phyloP scores from a whole-genome alignment of 2,797 vertebrate species.

The Petrocephalus schoutedeni region DNA sequence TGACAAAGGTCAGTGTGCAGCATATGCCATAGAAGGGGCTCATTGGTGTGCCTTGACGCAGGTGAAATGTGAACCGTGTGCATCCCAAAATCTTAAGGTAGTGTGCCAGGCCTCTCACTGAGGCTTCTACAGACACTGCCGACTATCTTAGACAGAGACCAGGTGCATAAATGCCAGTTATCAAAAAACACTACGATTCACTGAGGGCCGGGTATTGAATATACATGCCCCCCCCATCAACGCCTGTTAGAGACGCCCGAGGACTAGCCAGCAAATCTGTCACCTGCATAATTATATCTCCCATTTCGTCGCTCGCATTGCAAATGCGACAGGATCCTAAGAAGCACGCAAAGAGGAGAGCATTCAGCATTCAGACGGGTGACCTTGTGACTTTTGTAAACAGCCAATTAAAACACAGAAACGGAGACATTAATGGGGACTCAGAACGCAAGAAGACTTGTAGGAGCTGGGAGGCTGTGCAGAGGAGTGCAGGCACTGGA shows the following conservation, averaged over 20 bases:
- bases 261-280: background rate
- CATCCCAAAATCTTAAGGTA: background rate
- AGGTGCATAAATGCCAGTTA: background rate
- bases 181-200: background rate
- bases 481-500: background rate
- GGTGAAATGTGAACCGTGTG: background rate
- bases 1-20: constrained; percentile 57
- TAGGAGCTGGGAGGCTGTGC: background rate
- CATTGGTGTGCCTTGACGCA: constrained; percentile 20
- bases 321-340: background rate
- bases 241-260: background rate
- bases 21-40: constrained; percentile 42
- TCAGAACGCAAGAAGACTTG: background rate
- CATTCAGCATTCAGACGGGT: background rate
- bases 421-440: background rate
- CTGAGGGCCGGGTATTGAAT: background rate
- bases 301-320: background rate
- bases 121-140: background rate
- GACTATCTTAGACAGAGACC: background rate
- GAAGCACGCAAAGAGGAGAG: background rate
- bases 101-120: background rate
- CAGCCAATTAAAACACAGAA: background rate
- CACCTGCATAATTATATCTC: background rate
- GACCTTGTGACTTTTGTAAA: background rate
- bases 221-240: background rate